Evolutionary conservation across 2,113 vertebrate genomes (phyloP), one percentile per base, ranked within the genome.

Genomic region (Phalacrocorax pelagicus): DNA sequence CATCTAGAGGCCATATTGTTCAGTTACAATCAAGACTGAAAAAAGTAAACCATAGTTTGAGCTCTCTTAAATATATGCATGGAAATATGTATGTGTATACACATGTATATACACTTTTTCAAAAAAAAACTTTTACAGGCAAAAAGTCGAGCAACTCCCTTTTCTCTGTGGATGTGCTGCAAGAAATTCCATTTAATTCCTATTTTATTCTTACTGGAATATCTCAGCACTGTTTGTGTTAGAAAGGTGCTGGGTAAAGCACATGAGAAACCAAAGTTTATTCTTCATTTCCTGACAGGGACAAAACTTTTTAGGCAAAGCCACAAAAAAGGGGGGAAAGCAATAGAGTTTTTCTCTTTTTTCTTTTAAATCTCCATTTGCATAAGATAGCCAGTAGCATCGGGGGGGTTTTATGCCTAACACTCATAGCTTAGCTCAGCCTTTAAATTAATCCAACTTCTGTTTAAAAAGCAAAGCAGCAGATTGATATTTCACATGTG

Each of bases 1-100:
- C 97, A 95, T 96, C 93, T 96, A 94, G 93, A 80, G 97, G 95
- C 36, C 44, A 15, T 20, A 12, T 5, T 61, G 52, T 65, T 55
- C 47, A 73, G 96, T 18, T 97, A n/a, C 96, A 96, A 32, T 3
- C 55, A 8, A 38, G 34, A 52, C 20, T 57, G 40, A 1, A 30
- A 77, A 67, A 38, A 14, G 10, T 58, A 80, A 94, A 38, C 9
- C 1, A 0, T 5, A 20, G 18, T 73, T 77, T 40, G 8, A 36
- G 16, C 5, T 55, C 27, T 52, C 18, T n/a, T 34, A 38, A 51
- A 22, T 16, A 46, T 1, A 5, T 11, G 4, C 7, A 6, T 15
- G 1, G 23, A 79, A 66, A 54, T 21, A 49, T 21, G 17, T 6
- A 18, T 19, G 2, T 14, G 7, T 11, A 14, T 9, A 10, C 7